Evolutionary conservation across 35 echinoderm and acorn worm species (phyloP), one percentile per base, ranked within the genome.

Genomic region (Apostichopus parvimensis): DNA sequence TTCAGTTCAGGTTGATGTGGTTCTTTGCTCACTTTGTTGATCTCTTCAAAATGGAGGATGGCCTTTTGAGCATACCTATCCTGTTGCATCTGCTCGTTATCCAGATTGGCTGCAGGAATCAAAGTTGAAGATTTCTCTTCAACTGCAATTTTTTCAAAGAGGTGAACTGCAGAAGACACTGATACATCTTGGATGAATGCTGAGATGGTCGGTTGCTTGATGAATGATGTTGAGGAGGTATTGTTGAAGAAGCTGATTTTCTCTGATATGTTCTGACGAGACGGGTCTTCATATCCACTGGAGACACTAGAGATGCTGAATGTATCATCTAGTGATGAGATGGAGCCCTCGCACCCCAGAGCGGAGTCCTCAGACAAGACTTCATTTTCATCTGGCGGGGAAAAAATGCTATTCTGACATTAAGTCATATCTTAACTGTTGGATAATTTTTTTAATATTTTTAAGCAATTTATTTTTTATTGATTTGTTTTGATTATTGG

Each of bases 271-370:
- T 80, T 53, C 26, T 80, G 78, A 5, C 22, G 25, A 53, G 78
- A 80, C 10, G 78, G 78, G 12, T 80, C 78, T 80, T 80, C 78
- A 80, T 34, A 53, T 53, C 54, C 78, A 18, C 78, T 80, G 78
- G 78, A 80, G 8, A 34, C 11, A 54, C 54, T 54, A 18, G 26
- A 25, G 15, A 54, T 54, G 78, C 78, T 80, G 28, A 13, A 9
- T 17, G 24, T 80, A 15, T 80, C 78, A 80, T 80, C 78, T 24
- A 53, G 17, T 28, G 25, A 80, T 54, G 34, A 53, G 26, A 54
- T 15, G 34, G 15, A 80, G 12, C 9, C 15, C 1, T 80, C 78
- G 25, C 12, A 13, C 52, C 78, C 78, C 5, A 80, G 78, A 13
- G 78, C 78, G 14, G 78, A 80, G 53, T 80, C 78, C 18, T 80